Evolutionary conservation across 2,888 invertebrate genomes (phyloP), one percentile per base, ranked within the genome.

Genomic region (Ophion costatus): DNA sequence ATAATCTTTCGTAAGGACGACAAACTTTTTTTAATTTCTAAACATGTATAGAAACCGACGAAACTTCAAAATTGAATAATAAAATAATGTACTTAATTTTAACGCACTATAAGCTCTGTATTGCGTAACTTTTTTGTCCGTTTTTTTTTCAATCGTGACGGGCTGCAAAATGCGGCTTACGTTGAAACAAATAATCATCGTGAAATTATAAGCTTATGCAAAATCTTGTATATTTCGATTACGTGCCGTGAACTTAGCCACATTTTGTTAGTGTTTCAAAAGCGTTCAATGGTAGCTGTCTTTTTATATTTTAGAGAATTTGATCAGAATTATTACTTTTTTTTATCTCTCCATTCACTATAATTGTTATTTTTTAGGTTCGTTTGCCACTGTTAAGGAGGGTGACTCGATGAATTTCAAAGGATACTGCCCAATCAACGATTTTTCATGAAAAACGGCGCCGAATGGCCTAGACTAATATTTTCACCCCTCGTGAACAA

Each of bases 41-140:
- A 67, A 51, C 82, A 63, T 82, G 67, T 74, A 82, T 79, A 69
- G 82, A 78, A 20, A 83, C 67, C 67, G 77, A 73, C 61, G 74
- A 79, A 66, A 22, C 57, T 63, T 78, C 73, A 11, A 74, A 73
- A 29, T 61, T 78, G 73, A 67, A 69, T 82, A 79, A 83, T 83
- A 75, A 79, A 82, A 70, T 56, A 66, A 80, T 73, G 80, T 80
- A 80, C 80, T 80, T 80, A 80, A 80, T 66, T 80, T 73, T 57
- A 73, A 80, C 66, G 51, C 66, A 73, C 75, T 66, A 56, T 64
- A 56, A 64, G n/a, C 29, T 66, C 64, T 59, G 75, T 69, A 69
- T 69, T 29, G 29, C 69, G 24, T 69, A 51, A 24, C 42, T 51
- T 51, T 51, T 17, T 51, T 14, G 14, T 51, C 51, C 51, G 17